These are phyloP conservation scores for Pachycephala philippinensis DNA, from an alignment of 2,113 vertebrate species.

Conservation along the genomic window DNA sequence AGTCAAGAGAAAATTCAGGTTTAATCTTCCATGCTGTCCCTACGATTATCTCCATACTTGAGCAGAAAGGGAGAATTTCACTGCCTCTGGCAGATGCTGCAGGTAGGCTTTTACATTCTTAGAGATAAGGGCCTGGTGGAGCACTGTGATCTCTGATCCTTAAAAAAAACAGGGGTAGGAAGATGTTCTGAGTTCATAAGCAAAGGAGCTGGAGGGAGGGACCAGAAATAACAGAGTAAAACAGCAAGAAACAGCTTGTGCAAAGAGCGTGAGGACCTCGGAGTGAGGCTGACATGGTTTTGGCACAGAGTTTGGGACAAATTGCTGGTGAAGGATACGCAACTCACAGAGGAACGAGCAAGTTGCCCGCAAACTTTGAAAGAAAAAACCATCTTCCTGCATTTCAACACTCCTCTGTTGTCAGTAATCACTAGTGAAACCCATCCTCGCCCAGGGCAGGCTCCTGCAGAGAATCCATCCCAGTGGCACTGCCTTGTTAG, in stretches of 20 bases:
- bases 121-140: neutral
- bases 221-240: neutral
- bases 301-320: conserved; percentile 13
- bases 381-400: neutral
- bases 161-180: neutral
- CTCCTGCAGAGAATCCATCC: neutral
- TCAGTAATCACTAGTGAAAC: neutral
- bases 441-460: neutral
- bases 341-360: neutral
- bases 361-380: neutral
- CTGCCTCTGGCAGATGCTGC: neutral
- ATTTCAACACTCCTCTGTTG: neutral
- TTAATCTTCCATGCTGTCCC: neutral
- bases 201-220: neutral
- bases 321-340: neutral
- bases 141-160: neutral
- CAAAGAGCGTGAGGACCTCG: neutral
- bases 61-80: neutral
- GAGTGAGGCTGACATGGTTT: neutral
- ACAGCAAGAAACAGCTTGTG: neutral
- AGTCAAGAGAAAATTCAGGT: neutral
- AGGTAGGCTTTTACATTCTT: neutral
- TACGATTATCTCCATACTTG: neutral
- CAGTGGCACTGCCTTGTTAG: neutral
- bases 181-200: neutral